Evolutionary conservation across 2,888 invertebrate genomes (phyloP).

Genomic region (Aplocera efformata): DNA sequence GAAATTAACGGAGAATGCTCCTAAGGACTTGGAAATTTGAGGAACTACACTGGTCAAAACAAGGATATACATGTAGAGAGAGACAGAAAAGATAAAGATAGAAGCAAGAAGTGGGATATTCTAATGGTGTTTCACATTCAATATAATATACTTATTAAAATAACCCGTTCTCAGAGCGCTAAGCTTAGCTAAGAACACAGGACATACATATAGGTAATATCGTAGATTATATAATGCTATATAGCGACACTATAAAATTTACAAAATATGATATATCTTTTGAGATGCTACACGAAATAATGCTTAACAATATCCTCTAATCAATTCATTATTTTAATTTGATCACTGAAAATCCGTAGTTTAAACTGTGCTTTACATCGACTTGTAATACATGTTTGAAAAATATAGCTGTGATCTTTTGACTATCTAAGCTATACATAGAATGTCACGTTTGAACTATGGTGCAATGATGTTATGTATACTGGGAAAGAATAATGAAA

Average conservation of each 20-base stretch:
- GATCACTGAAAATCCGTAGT: constrained; percentile 54
- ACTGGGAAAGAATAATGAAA: too few relatives aligned
- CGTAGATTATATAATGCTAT: constrained; percentile 69
- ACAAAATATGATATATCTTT: constrained; percentile 81
- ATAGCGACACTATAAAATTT: constrained; percentile 78
- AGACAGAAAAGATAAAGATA: constrained; percentile 20
- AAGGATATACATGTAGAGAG: constrained; percentile 25
- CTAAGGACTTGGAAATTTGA: constrained; percentile 5
- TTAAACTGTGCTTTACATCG: constrained; percentile 22
- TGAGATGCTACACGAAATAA: constrained; percentile 77
- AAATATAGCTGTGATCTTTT: constrained; percentile 10
- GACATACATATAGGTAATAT: constrained; percentile 64
- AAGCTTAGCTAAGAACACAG: constrained; percentile 74
- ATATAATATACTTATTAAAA: constrained; percentile 46
- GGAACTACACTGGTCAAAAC: constrained; percentile 32
- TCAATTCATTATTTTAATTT: constrained; percentile 69
- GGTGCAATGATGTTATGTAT: constrained; percentile 34
- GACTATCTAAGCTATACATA: constrained; percentile 44
- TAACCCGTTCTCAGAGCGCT: constrained; percentile 73
- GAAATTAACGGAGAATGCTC: constrained; percentile 10
- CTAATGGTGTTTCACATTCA: constrained; percentile 39
- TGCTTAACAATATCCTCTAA: constrained; percentile 67
- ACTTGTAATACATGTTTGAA: constrained; percentile 14
- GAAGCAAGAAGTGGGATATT: constrained; percentile 35
- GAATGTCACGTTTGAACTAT: constrained; percentile 42